Conservation (phyloP, 2,888 invertebrate species). For the Acheta domesticus region DNA sequence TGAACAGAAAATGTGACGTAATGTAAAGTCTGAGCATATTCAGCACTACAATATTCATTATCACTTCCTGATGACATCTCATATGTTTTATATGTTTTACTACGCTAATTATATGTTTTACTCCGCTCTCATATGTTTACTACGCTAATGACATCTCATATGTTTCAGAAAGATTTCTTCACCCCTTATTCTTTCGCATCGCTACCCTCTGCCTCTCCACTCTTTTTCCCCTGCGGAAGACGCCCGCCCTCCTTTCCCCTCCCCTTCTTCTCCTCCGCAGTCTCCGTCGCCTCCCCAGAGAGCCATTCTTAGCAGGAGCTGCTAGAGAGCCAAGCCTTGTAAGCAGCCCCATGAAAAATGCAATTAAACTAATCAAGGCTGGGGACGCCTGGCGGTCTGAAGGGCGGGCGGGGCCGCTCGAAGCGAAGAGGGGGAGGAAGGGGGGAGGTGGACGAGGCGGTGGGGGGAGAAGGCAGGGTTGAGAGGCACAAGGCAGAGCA, state of each 20-base stretch:
- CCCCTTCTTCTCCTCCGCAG: background rate
- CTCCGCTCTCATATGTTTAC: too few species aligned
- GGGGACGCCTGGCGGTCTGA: background rate
- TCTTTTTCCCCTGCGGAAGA: background rate
- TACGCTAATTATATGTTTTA: too few species aligned
- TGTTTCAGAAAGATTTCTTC: too few species aligned
- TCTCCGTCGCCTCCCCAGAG: background rate
- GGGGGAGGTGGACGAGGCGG: background rate
- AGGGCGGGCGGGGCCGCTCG: background rate
- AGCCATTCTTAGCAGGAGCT: background rate
- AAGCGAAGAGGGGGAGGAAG: background rate
- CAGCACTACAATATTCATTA: too few species aligned
- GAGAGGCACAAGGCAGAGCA: slow-evolving; percentile 27
- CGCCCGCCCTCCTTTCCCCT: background rate
- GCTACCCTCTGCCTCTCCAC: too few species aligned
- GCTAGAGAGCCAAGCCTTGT: slow-evolving; percentile 18
- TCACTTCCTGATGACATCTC: too few species aligned
- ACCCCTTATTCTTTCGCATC: too few species aligned
- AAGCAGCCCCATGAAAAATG: slow-evolving; percentile 34
- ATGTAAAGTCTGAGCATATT: too few species aligned
- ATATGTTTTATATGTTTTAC: too few species aligned
- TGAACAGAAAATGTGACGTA: too few species aligned
- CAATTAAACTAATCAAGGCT: slow-evolving; percentile 35
- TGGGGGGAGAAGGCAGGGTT: slow-evolving; percentile 19
- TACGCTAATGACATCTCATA: too few species aligned